Percentiles rank a stretch among this genome's conserved stretches.
Conservation (phyloP, 2,113 vertebrate genomes). For the Gymnarchus niloticus region DNA sequence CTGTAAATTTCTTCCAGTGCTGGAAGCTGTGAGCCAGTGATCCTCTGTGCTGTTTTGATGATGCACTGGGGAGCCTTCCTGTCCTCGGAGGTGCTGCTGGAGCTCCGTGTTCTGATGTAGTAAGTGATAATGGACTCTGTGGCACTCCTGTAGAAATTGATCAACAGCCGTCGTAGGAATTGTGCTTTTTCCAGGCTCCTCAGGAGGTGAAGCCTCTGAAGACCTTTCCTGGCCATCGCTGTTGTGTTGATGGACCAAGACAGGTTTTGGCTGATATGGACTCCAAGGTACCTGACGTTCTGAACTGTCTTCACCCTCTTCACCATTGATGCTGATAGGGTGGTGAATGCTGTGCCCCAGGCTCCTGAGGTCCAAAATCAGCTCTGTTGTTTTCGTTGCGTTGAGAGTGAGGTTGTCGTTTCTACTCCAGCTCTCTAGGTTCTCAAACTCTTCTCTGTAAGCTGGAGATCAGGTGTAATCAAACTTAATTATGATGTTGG, state of each 20-base stretch:
- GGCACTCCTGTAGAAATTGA: background rate
- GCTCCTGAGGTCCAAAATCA: background rate
- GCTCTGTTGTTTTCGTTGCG: background rate
- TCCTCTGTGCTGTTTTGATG: too few species aligned
- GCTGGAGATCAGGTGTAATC: slow-evolving; percentile 6
- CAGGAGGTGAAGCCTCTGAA: background rate
- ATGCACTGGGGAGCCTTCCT: background rate
- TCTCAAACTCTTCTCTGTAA: background rate
- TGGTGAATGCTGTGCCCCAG: background rate
- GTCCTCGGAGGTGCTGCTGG: background rate
- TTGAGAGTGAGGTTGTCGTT: background rate
- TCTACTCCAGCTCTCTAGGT: background rate
- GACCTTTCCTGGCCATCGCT: background rate
- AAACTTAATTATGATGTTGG: background rate
- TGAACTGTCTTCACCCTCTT: background rate
- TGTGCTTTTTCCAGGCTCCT: background rate
- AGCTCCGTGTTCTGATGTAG: background rate
- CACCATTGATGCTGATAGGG: background rate
- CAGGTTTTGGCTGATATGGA: background rate
- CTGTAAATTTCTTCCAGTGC: too few species aligned
- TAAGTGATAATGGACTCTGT: background rate
- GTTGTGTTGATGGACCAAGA: background rate
- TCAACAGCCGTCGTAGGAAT: background rate
- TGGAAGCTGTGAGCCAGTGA: too few species aligned
- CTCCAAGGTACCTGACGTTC: background rate